A percentile compares a stretch with the other conserved stretches of the same genome.
Evolutionary conservation across 2,113 vertebrate genomes (phyloP).

Genomic region (Thermophis baileyi): DNA sequence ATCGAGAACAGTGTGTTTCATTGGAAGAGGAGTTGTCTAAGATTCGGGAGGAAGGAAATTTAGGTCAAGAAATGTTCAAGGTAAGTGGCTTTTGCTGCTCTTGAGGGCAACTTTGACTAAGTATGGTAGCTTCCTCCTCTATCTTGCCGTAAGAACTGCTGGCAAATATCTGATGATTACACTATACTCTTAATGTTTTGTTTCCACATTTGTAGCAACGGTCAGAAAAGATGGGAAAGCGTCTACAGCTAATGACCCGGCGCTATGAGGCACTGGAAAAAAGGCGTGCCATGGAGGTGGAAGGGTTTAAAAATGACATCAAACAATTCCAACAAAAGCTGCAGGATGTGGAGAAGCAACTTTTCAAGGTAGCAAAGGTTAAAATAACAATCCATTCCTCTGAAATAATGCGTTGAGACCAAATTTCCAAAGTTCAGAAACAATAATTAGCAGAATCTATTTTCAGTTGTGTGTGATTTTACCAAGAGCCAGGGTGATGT

Average conservation of each 20-base stretch:
- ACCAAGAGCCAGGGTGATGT: background rate
- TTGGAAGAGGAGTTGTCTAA: conserved; percentile 87
- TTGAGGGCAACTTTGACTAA: background rate
- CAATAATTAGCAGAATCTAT: background rate
- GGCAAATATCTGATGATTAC: background rate
- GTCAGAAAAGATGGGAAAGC: conserved; percentile 85
- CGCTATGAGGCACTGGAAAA: conserved; percentile 89
- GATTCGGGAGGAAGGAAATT: conserved; percentile 84
- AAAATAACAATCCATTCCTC: background rate
- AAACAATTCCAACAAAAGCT: conserved; percentile 86
- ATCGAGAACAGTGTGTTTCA: conserved; percentile 86
- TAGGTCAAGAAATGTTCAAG: conserved; percentile 85
- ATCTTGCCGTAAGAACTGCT: background rate
- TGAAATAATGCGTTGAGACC: background rate
- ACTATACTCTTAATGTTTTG: background rate
- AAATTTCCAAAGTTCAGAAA: background rate
- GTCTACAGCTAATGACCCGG: conserved; percentile 86
- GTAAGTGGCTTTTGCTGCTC: conserved; percentile 60
- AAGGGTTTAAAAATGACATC: conserved; percentile 91
- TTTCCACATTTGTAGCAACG: conserved; percentile 76
- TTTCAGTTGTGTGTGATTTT: background rate
- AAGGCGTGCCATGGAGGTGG: conserved; percentile 85
- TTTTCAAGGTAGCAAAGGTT: conserved; percentile 79
- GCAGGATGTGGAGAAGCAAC: conserved; percentile 87
- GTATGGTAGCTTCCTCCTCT: background rate